Conservation (phyloP, 2,888 invertebrate species). For the Mythimna impura region DNA sequence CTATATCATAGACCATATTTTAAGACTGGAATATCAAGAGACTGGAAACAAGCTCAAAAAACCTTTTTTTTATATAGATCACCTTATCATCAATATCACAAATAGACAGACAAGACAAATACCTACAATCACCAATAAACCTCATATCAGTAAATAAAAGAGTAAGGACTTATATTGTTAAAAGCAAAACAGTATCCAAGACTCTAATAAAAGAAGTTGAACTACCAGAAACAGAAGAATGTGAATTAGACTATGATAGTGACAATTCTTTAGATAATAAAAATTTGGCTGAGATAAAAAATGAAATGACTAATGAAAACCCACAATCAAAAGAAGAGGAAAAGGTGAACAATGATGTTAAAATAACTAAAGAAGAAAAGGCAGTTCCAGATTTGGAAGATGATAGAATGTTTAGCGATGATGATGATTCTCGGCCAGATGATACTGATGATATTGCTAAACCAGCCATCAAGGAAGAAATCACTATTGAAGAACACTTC, state of each 20-base stretch:
- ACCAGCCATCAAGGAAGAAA: conserved; percentile 28
- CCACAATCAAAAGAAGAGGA: background rate
- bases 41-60: no score
- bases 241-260: conserved; percentile 23
- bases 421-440: conserved; percentile 18
- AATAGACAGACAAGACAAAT: conserved; percentile 32
- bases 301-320: conserved; percentile 18
- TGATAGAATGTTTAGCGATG: conserved; percentile 4
- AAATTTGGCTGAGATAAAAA: conserved; percentile 37
- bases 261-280: conserved; percentile 32
- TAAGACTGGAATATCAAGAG: no score
- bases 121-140: conserved; percentile 41
- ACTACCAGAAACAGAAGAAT: conserved; percentile 24
- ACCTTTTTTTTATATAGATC: conserved; percentile 50
- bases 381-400: conserved; percentile 3
- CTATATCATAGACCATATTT: no score
- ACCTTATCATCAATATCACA: conserved; percentile 46
- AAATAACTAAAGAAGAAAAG: conserved; percentile 7
- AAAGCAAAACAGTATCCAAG: conserved; percentile 11
- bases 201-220: background rate
- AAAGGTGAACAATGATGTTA: conserved; percentile 4
- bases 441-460: background rate
- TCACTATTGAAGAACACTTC: background rate
- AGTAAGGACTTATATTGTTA: conserved; percentile 39
- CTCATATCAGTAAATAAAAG: conserved; percentile 32